Conservation (phyloP, 2,797 vertebrate species). For the Oryzias sinensis region DNA sequence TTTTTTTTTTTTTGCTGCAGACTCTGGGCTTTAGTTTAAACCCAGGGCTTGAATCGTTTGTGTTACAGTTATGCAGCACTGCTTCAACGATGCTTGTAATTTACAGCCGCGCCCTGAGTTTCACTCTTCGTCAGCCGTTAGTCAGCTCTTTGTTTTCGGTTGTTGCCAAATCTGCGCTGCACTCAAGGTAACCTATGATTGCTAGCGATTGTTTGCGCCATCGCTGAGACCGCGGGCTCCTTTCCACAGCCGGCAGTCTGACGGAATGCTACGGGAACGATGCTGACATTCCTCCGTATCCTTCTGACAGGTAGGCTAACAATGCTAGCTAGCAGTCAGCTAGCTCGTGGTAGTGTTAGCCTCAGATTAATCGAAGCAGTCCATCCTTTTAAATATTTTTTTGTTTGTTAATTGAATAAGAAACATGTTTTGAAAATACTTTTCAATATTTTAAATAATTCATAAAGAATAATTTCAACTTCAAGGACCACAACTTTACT, state of each 20-base stretch:
- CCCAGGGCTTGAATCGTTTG: background rate
- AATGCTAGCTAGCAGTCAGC: no score
- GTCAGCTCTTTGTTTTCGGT: slow-evolving; percentile 11
- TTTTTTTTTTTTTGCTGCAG: background rate
- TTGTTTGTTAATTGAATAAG: no score
- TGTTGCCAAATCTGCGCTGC: slow-evolving; percentile 1
- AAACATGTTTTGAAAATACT: no score
- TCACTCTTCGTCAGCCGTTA: slow-evolving; percentile 28
- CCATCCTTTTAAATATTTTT: no score
- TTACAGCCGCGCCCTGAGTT: background rate
- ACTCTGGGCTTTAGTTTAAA: background rate
- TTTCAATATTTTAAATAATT: no score
- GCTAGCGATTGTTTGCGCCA: slow-evolving; percentile 20
- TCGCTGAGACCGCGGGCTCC: slow-evolving; percentile 19
- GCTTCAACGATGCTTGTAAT: background rate
- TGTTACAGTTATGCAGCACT: background rate
- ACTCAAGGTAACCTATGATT: slow-evolving; percentile 34
- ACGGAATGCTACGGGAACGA: slow-evolving; percentile 67
- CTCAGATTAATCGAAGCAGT: no score
- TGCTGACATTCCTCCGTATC: slow-evolving; percentile 61
- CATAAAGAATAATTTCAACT: no score
- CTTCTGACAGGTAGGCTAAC: slow-evolving; percentile 57
- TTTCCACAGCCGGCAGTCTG: slow-evolving; percentile 26
- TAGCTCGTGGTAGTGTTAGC: no score
- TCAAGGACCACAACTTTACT: no score